These are phyloP conservation scores for Ormyrus rosae DNA, from an alignment of 2,888 invertebrate species.

Conservation along the genomic window DNA sequence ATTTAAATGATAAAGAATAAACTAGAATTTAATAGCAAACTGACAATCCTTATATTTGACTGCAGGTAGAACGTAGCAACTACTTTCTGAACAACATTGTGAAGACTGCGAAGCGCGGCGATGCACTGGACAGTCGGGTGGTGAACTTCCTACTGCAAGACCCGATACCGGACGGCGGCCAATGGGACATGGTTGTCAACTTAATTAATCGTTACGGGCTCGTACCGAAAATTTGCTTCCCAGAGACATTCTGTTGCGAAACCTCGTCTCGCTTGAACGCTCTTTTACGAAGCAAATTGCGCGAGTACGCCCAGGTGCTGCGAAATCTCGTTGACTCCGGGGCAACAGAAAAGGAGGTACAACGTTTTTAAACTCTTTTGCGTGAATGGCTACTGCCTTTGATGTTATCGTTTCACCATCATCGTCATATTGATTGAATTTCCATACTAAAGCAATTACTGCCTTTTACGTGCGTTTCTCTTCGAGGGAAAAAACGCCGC, in stretches of 20 bases:
- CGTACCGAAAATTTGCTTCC: conserved; percentile 92
- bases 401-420: no score
- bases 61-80: conserved; percentile 88
- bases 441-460: no score
- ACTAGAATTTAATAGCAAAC: not conserved
- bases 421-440: no score
- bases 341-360: conserved; percentile 80
- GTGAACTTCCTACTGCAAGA: conserved; percentile 87
- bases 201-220: conserved; percentile 91
- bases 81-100: conserved; percentile 90
- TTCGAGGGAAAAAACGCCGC: no score
- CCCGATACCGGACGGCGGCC: conserved; percentile 91
- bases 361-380: no score
- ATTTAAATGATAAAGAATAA: not conserved
- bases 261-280: conserved; percentile 86
- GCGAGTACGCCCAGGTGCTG: conserved; percentile 87
- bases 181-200: conserved; percentile 95
- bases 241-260: conserved; percentile 88
- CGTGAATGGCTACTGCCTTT: no score
- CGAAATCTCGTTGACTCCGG: conserved; percentile 81
- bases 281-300: conserved; percentile 89
- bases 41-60: conserved; percentile 27
- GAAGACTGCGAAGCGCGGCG: conserved; percentile 84
- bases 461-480: no score
- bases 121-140: conserved; percentile 86